A percentile compares a stretch with the other conserved stretches of the same genome.
Evolutionary conservation across 2,888 invertebrate species (phyloP).

Genomic region (Piscicola geometra): DNA sequence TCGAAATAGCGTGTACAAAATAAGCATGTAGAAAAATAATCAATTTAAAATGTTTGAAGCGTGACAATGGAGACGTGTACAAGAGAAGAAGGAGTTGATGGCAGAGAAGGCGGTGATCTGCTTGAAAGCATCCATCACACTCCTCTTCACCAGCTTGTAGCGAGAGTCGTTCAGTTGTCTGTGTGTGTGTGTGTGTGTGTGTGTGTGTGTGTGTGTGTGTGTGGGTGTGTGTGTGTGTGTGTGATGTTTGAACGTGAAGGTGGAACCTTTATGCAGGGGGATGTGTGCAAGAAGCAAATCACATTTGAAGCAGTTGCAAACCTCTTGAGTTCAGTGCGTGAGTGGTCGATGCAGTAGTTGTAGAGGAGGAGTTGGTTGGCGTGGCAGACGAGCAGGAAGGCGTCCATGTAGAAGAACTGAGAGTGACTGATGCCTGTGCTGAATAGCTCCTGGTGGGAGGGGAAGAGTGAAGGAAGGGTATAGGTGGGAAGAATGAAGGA

Average conservation of each 20-base stretch:
- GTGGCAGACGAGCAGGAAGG: slow-evolving; percentile 51
- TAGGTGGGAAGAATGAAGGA: too few species aligned
- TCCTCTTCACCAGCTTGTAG: slow-evolving; percentile 50
- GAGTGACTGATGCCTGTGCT: slow-evolving; percentile 49
- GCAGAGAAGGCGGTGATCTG: slow-evolving; percentile 51
- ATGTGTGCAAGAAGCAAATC: slow-evolving; percentile 10
- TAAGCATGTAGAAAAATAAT: neutral
- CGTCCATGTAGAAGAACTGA: slow-evolving; percentile 55
- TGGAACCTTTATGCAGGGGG: neutral
- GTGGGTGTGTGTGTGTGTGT: slow-evolving; percentile 14
- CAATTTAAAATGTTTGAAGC: neutral
- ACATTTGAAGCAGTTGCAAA: too few species aligned
- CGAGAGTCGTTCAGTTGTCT: slow-evolving; percentile 47
- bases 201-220: slow-evolving; percentile 20
- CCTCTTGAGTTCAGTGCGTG: slow-evolving; percentile 51
- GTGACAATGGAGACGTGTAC: slow-evolving; percentile 39
- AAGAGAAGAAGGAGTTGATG: slow-evolving; percentile 53
- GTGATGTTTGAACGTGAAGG: slow-evolving; percentile 1
- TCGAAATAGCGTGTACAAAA: too few species aligned
- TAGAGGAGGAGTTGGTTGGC: slow-evolving; percentile 50
- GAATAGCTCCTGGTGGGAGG: slow-evolving; percentile 39
- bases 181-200: slow-evolving; percentile 22
- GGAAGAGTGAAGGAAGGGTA: neutral
- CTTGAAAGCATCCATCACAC: slow-evolving; percentile 47
- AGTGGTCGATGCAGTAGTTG: slow-evolving; percentile 51